Evolutionary conservation across 2,797 vertebrate genomes (phyloP).

Genomic region (Peromyscus attwateri): DNA sequence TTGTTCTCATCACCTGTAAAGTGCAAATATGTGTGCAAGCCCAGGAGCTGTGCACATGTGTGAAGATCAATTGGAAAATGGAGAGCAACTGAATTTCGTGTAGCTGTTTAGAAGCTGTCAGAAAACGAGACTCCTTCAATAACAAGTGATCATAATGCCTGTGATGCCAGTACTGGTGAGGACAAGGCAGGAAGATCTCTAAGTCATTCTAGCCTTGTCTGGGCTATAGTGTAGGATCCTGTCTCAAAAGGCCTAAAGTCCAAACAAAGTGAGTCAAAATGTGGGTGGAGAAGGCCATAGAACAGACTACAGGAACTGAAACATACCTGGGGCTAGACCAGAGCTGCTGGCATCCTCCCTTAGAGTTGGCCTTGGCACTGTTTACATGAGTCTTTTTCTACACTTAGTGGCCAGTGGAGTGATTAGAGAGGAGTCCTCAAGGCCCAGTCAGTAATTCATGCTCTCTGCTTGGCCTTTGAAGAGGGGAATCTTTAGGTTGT

Average conservation of each 20-base stretch:
- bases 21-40: not conserved
- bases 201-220: not conserved
- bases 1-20: constrained; percentile 47
- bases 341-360: not conserved
- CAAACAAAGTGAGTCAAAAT: not conserved
- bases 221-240: not conserved
- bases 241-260: not conserved
- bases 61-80: not conserved
- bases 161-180: too few species aligned
- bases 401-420: not conserved
- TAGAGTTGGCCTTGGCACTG: not conserved
- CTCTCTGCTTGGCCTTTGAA: not conserved
- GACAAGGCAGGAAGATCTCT: not conserved
- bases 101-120: not conserved
- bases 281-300: not conserved
- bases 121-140: not conserved
- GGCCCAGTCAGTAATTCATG: not conserved
- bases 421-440: not conserved
- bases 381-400: not conserved
- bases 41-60: not conserved
- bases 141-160: not conserved
- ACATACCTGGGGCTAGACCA: not conserved
- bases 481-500: not conserved
- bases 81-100: not conserved
- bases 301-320: not conserved